Evolutionary conservation across 2,113 vertebrate species (phyloP), one percentile per base, ranked within the genome.

Genomic region (Ptilonorhynchus violaceus): DNA sequence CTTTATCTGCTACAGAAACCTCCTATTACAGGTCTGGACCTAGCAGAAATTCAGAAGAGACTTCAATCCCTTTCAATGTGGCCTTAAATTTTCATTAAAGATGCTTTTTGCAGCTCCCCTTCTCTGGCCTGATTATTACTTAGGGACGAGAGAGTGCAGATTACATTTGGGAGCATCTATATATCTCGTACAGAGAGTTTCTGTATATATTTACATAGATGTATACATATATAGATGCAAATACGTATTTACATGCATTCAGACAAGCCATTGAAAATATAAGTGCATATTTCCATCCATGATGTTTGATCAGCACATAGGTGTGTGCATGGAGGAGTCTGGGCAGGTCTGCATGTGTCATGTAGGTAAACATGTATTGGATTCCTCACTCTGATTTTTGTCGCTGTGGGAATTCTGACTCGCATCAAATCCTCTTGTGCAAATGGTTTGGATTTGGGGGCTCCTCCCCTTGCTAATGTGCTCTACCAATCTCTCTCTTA

Each of bases 401-500:
- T 58, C 80, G 39, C 67, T 69, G 21, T 85, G 68, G 52, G 66
- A 52, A 73, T 79, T 76, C 85, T 52, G 41, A 86, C 60, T 63
- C 60, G 11, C 41, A 84, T 77, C 42, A 64, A 46, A 24, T 77
- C 22, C 41, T 64, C 31, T 53, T 31, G 56, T 27, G 64, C 52
- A 64, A 95, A 77, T 46, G 49, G 73, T 84, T 95, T 81, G 60
- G 72, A 82, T 96, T 50, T 94, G n/a, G 62, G 68, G 55, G n/a
- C 56, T 75, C 53, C 23, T 75, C 56, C 79, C 64, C 31, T 86
- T 49, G 31, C 80, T 86, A 42, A 87, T 63, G 64, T 60, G 85
- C 28, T 79, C 60, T 74, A 72, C 88, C 91, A 75, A 64, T 87
- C 73, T 82, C 80, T 53, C 44, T 47, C 42, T 93, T 84, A 56